Conservation (phyloP, 2,797 vertebrate genomes). For the Sorex maritimensis region DNA sequence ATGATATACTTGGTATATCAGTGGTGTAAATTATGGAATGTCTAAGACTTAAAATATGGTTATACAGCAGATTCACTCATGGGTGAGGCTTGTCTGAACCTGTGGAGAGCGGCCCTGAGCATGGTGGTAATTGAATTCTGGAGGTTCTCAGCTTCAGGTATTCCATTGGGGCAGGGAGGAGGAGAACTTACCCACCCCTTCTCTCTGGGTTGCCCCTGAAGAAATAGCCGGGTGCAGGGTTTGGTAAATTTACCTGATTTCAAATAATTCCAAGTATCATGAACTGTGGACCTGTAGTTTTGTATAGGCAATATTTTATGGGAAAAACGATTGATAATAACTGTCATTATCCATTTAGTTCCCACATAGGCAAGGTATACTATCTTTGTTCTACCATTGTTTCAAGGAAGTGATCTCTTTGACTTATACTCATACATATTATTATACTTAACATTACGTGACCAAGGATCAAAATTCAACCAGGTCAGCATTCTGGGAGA, state of each 20-base stretch:
- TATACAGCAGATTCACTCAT: too few relatives aligned
- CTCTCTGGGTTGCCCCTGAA: too few relatives aligned
- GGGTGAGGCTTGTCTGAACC: too few relatives aligned
- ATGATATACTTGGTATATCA: too few relatives aligned
- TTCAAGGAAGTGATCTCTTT: not conserved
- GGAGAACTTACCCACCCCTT: too few relatives aligned
- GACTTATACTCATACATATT: not conserved
- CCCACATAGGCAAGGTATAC: not conserved
- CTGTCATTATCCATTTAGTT: not conserved
- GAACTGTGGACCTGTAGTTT: not conserved
- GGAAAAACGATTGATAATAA: not conserved
- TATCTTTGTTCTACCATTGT: not conserved
- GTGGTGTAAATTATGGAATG: too few relatives aligned
- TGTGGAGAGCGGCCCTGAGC: too few relatives aligned
- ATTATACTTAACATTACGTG: not conserved
- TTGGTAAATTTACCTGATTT: not conserved
- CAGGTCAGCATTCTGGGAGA: conserved; percentile 27
- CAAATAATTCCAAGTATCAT: not conserved
- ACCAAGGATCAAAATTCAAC: not conserved
- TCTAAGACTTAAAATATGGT: too few relatives aligned
- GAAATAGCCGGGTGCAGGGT: too few relatives aligned
- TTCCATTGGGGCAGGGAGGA: too few relatives aligned
- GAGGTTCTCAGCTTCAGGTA: too few relatives aligned
- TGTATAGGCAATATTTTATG: not conserved
- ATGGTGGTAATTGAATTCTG: too few relatives aligned